Evolutionary conservation across 2,113 vertebrate species (phyloP), one percentile per base, ranked within the genome.

Genomic region (Corythaeola cristata): DNA sequence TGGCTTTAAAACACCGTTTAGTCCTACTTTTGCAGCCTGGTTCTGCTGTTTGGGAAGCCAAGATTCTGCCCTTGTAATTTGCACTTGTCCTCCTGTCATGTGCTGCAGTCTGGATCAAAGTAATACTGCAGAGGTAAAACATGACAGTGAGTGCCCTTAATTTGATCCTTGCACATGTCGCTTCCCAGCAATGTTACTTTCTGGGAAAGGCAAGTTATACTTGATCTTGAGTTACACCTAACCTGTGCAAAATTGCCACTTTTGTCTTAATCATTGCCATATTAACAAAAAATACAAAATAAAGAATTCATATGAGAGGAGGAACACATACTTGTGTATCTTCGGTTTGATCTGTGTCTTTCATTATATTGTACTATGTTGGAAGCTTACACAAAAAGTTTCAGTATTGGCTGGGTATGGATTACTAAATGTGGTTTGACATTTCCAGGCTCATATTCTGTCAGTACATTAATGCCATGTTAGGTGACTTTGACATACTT

Each of bases 41-140:
- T 96, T 90, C 64, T 91, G 66, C 69, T 96, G 50, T 88, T 79
- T 81, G 75, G 87, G n/a, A 88, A 91, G 89, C 77, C 62, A 69
- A 66, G 74, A 76, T 79, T 77, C 81, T 96, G 83, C 90, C 93
- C 94, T 89, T 85, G 77, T 86, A 52, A 77, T 73, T 94, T 91
- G 94, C 87, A 93, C 89, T 96, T 69, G 63, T 79, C 87, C 73
- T 96, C 60, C 83, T 91, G 41, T 83, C 64, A 45, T 56, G 8
- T 27, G 45, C 50, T 72, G 64, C 66, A 41, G 41, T 66, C 67
- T 62, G 7, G 64, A 21, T 89, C 41, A 9, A 75, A 78, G 45
- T 83, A 73, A 74, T 41, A 39, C 18, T 45, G n/a, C 50, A 39
- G 32, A 63, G 53, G 27, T 56, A n/a, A 26, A 68, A 50, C 1